phyloP scores from a whole-genome alignment of 2,888 invertebrate species.

The Macropis europaea region DNA sequence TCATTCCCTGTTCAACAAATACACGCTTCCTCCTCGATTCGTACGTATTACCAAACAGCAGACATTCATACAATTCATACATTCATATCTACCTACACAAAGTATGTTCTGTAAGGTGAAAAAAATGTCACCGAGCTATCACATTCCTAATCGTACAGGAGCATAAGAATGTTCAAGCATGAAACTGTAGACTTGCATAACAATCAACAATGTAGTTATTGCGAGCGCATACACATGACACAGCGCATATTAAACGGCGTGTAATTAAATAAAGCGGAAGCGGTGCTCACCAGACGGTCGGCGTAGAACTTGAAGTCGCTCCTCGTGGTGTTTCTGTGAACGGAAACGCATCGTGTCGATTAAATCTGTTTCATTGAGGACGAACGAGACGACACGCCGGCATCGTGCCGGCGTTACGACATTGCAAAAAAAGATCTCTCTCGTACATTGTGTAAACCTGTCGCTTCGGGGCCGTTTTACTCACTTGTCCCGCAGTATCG shows the following conservation, averaged over 20 bases:
- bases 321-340: constrained; percentile 91
- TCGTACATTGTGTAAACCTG: not conserved
- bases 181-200: too few species aligned
- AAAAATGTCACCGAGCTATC: too few species aligned
- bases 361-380: constrained; percentile 4
- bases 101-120: too few species aligned
- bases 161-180: too few species aligned
- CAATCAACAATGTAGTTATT: too few species aligned
- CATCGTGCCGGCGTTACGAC: constrained; percentile 8
- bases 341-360: constrained; percentile 27
- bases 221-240: too few species aligned
- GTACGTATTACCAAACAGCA: too few species aligned
- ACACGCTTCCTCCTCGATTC: too few species aligned
- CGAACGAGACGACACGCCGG: not conserved
- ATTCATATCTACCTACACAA: too few species aligned
- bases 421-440: not conserved
- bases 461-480: constrained; percentile 60
- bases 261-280: not conserved
- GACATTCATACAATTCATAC: too few species aligned
- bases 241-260: not conserved
- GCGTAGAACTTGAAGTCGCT: constrained; percentile 99
- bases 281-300: constrained; percentile 88
- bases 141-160: too few species aligned
- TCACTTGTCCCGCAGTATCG: constrained; percentile 93
- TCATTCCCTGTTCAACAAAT: too few species aligned